phyloP scores from a whole-genome alignment of 1,140 invertebrate species.

The Neodiprion fabricii region DNA sequence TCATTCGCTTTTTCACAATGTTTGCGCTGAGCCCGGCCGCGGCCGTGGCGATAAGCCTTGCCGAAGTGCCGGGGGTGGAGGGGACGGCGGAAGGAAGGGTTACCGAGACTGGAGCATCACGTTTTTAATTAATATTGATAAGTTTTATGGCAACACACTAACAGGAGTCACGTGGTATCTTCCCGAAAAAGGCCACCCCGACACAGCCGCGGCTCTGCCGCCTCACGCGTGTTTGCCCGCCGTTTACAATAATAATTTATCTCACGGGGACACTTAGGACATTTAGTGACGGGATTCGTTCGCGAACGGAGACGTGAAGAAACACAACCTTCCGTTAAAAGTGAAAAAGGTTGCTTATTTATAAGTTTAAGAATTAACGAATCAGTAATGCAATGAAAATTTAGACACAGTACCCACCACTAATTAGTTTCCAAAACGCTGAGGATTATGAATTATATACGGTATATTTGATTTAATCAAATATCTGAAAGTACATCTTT shows the following conservation, averaged over 20 bases:
- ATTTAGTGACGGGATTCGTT: not conserved
- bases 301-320: too few species aligned
- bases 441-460: too few species aligned
- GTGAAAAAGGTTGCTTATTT: too few species aligned
- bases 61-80: conserved; percentile 37
- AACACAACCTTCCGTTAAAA: too few species aligned
- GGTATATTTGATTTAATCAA: too few species aligned
- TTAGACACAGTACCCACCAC: too few species aligned
- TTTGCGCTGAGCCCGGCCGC: conserved; percentile 47
- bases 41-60: conserved; percentile 52
- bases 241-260: not conserved
- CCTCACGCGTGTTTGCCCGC: not conserved
- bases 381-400: too few species aligned
- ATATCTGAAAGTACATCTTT: too few species aligned
- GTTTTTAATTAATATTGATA: conserved; percentile 44
- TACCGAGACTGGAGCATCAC: conserved; percentile 40
- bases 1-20: conserved; percentile 59
- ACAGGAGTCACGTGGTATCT: conserved; percentile 31
- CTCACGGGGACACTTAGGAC: not conserved
- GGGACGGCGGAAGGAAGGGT: conserved; percentile 31
- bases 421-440: too few species aligned
- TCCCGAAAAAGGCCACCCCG: not conserved
- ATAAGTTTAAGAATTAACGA: too few species aligned
- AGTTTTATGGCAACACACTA: conserved; percentile 19
- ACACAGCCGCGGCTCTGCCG: not conserved